Evolutionary conservation across 2,113 vertebrate species (phyloP).

Genomic region (Pteropus alecto): DNA sequence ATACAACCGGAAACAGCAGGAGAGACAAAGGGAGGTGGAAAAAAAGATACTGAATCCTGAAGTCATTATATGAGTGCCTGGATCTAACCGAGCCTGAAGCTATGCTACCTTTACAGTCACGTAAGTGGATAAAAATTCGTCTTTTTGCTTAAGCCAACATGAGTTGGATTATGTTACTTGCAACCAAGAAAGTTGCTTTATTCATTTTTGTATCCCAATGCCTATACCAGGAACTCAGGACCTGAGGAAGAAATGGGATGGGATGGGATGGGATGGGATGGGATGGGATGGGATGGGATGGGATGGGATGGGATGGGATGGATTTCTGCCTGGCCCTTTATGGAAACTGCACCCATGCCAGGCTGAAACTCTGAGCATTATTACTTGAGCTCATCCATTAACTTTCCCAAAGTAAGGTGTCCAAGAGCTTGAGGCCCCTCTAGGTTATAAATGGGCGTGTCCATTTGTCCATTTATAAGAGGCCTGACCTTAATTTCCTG

Average conservation of each 20-base stretch:
- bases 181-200: neutral
- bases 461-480: neutral
- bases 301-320: neutral
- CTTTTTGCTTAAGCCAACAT: neutral
- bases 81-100: neutral
- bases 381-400: neutral
- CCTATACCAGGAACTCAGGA: neutral
- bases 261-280: neutral
- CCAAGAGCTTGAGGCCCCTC: neutral
- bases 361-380: neutral
- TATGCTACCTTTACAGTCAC: accelerated
- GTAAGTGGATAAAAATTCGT: neutral
- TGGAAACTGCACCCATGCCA: no score
- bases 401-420: neutral
- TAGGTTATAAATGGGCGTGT: neutral
- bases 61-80: neutral
- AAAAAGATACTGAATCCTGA: no score
- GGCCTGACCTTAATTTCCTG: neutral
- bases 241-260: neutral
- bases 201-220: neutral
- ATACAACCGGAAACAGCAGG: neutral
- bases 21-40: neutral
- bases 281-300: neutral
- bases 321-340: neutral
- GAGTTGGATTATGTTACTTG: neutral